Evolutionary conservation across 2,113 vertebrate species (phyloP).

Genomic region (Thunnus thynnus): DNA sequence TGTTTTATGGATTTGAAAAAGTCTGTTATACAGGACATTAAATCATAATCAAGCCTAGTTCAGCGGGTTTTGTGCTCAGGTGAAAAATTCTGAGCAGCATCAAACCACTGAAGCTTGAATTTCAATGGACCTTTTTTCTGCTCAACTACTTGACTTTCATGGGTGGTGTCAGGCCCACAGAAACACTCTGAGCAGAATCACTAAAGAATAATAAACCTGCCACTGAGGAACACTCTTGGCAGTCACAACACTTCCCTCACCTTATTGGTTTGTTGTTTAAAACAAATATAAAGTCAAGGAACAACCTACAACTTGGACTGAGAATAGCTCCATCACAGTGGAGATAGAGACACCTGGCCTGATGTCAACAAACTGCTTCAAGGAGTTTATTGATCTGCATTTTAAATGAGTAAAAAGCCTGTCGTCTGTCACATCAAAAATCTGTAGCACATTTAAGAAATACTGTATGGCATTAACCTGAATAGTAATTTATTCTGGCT

Average conservation of each 20-base stretch:
- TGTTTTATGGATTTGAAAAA: constrained; percentile 4
- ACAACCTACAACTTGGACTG: background rate
- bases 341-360: background rate
- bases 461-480: background rate
- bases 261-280: background rate
- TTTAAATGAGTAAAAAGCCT: constrained; percentile 7
- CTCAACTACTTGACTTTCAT: constrained; percentile 29
- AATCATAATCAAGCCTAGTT: background rate
- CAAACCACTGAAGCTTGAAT: background rate
- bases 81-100: background rate
- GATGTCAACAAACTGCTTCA: constrained; percentile 14
- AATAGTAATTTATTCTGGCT: background rate
- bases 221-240: background rate
- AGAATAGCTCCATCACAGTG: background rate
- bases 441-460: background rate
- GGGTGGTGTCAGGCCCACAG: background rate
- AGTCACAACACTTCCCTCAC: background rate
- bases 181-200: constrained; percentile 13
- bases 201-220: constrained; percentile 19
- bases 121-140: constrained; percentile 3
- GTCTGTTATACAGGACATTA: background rate
- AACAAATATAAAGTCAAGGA: constrained; percentile 2
- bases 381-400: constrained; percentile 40
- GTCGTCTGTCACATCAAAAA: constrained; percentile 10
- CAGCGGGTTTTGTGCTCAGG: background rate